phyloP scores from a whole-genome alignment of 2,797 vertebrate species.

The Eptatretus atami region DNA sequence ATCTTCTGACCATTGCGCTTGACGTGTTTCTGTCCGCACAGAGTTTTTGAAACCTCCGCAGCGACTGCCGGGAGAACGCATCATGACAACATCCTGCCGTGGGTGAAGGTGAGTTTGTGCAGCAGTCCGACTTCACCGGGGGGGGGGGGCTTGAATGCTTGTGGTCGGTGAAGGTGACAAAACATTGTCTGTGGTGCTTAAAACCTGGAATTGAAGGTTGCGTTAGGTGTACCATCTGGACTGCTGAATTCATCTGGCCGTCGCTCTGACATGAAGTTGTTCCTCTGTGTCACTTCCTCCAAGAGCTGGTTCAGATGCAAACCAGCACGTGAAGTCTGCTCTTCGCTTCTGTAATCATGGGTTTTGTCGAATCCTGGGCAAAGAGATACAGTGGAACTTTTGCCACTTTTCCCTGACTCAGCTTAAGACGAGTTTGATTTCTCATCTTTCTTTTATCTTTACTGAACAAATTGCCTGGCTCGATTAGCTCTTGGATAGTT shows the following conservation, averaged over 20 bases:
- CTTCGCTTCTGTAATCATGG: constrained; percentile 49
- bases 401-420: constrained; percentile 43
- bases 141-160: no score
- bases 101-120: constrained; percentile 24
- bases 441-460: not conserved
- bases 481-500: not conserved
- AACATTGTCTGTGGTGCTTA: no score
- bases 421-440: constrained; percentile 33
- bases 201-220: no score
- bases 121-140: not conserved
- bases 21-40: constrained; percentile 8
- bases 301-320: constrained; percentile 49
- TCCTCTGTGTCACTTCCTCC: not conserved
- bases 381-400: constrained; percentile 42
- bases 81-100: constrained; percentile 46
- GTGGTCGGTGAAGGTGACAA: no score
- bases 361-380: constrained; percentile 37
- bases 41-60: constrained; percentile 41
- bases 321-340: constrained; percentile 48
- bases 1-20: no score
- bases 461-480: not conserved
- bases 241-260: no score
- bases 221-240: no score
- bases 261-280: no score
- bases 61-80: constrained; percentile 38